Base-by-base conservation (phyloP, 2,888 invertebrate genomes). In the Mantis religiosa region DNA sequence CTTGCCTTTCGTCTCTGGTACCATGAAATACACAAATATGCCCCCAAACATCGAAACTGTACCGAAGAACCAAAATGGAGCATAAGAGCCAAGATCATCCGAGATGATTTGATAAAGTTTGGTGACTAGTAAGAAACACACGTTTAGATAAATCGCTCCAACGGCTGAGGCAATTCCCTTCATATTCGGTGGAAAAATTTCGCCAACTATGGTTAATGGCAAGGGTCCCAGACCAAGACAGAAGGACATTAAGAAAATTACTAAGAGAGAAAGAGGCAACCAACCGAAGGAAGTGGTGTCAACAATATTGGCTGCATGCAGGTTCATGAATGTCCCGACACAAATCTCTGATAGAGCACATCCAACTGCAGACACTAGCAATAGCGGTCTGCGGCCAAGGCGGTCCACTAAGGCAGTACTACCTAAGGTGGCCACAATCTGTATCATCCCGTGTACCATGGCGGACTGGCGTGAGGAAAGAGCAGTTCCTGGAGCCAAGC, bases 11-110 rank as follows among this genome's bases (percentile, higher is more conserved):
- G 91, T 91, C 91, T 94, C 94, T 0, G 96, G 95, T 0, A 96
- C 95, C 8, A 95, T 91, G 91, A 96, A 94, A 93, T 95, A 95
- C 54, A 97, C 96, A 91, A 97, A 97, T 28, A 95, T 90, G 71
- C 95, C 94, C 0, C 96, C 97, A 0, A 95, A 4, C 0, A 95
- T 91, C 91, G 96, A 96, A 34, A 97, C 94, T 0, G 93, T 95
- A 1, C 96, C 95, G 92, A 97, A 97, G 83, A 97, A 92, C 95
- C 96, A 97, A 92, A 97, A 97, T 41, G 96, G 96, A 90, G 94
- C 94, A 82, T 96, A 95, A 87, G 83, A 87, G 87, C 96, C 96
- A 30, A 97, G 93, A 0, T 94, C 92, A 0, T 90, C 89, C 84
- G 94, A 95, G 87, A 97, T 91, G 41, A 94, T 94, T 92, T 95